Percentiles rank a stretch among this genome's conserved stretches.
These are phyloP conservation scores for Drosophila ananassae DNA, from an alignment of 1,140 invertebrate genomes.

Conservation along the genomic window DNA sequence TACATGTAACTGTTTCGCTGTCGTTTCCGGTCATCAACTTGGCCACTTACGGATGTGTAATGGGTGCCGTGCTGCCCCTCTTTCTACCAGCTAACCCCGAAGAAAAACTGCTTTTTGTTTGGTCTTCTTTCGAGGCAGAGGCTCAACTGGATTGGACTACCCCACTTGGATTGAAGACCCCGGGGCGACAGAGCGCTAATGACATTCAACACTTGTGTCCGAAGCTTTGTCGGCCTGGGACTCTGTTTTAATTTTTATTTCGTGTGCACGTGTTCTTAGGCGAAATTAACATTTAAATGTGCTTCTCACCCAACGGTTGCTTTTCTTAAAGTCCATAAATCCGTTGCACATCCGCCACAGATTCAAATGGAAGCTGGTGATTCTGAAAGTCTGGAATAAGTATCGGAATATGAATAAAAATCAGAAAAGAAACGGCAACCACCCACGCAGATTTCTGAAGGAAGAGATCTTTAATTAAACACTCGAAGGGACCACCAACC, in stretches of 20 bases:
- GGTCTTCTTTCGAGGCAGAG: slow-evolving; percentile 42
- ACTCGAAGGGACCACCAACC: slow-evolving; percentile 47
- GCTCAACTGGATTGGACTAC: slow-evolving; percentile 54
- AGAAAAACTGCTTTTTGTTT: slow-evolving; percentile 40
- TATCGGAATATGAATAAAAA: slow-evolving; percentile 31
- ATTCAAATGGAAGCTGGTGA: slow-evolving; percentile 30
- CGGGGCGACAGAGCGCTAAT: slow-evolving; percentile 73
- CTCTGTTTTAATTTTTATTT: slow-evolving; percentile 21
- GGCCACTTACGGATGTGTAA: slow-evolving; percentile 67
- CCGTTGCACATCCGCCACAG: slow-evolving; percentile 59
- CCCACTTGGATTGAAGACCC: slow-evolving; percentile 44
- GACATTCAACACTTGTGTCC: slow-evolving; percentile 68
- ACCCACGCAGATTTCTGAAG: slow-evolving; percentile 37
- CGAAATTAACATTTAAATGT: slow-evolving; percentile 75
- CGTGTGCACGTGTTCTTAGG: slow-evolving; percentile 48
- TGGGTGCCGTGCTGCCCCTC: background rate
- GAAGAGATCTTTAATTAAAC: slow-evolving; percentile 52
- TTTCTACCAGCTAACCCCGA: background rate
- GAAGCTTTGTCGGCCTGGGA: slow-evolving; percentile 35
- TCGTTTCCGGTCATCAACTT: slow-evolving; percentile 76
- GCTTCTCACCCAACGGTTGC: slow-evolving; percentile 40
- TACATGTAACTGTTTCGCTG: slow-evolving; percentile 61
- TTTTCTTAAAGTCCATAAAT: slow-evolving; percentile 23
- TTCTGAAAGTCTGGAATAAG: slow-evolving; percentile 20
- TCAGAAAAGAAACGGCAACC: slow-evolving; percentile 25